phyloP scores from a whole-genome alignment of 2,797 vertebrate species.

The Coluber constrictor region DNA sequence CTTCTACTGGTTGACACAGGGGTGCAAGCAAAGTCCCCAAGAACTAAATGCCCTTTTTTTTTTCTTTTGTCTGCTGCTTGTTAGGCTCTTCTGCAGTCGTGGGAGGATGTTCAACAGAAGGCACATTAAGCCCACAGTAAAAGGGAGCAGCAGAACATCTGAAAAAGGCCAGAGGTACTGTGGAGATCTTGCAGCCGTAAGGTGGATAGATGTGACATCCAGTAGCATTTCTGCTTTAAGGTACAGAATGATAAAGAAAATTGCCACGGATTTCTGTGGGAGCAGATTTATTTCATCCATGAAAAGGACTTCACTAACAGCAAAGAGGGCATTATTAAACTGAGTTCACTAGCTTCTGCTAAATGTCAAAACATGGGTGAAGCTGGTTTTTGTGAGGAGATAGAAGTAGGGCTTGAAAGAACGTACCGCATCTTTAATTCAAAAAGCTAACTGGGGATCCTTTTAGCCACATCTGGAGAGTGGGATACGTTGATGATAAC shows the following conservation, averaged over 20 bases:
- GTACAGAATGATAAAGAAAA: not conserved
- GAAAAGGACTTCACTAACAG: not conserved
- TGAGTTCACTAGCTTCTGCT: not conserved
- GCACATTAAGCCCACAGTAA: not conserved
- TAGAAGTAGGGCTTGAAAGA: not conserved
- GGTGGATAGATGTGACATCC: not conserved
- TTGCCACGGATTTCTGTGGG: not conserved
- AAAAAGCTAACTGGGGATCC: not conserved
- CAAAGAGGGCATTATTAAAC: not conserved
- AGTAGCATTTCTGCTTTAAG: not conserved
- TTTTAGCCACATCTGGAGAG: not conserved
- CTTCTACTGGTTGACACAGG: not conserved
- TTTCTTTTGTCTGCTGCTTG: not conserved
- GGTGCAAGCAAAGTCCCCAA: not conserved
- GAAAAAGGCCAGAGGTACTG: not conserved
- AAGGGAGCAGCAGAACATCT: not conserved
- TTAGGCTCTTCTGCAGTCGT: not conserved
- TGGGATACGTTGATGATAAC: constrained; percentile 41
- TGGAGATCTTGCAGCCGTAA: not conserved
- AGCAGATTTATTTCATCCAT: not conserved
- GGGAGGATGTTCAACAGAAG: not conserved
- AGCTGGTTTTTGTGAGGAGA: not conserved
- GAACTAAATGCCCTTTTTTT: not conserved
- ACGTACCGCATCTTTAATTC: not conserved
- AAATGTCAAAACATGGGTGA: not conserved